phyloP scores from a whole-genome alignment of 2,888 invertebrate genomes.

The Pyrrhia umbra region DNA sequence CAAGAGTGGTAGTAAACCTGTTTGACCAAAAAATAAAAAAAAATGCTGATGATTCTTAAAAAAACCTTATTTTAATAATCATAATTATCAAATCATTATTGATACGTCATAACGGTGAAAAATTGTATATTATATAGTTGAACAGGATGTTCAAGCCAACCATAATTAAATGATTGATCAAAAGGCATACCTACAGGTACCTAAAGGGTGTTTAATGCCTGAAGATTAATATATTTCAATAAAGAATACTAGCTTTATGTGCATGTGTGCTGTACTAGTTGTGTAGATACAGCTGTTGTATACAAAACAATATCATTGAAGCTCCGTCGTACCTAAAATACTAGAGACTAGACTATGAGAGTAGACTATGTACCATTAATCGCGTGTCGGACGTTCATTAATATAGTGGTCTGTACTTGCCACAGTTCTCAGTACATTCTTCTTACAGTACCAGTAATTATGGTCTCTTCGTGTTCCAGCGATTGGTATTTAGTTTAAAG shows the following conservation, averaged over 20 bases:
- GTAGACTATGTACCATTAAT: constrained; percentile 34
- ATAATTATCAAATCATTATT: too few relatives aligned
- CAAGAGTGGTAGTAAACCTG: too few relatives aligned
- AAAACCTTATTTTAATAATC: too few relatives aligned
- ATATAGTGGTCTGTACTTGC: constrained; percentile 44
- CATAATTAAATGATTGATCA: too few relatives aligned
- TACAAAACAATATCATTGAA: constrained; percentile 10
- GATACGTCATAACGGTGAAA: too few relatives aligned
- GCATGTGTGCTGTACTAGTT: background rate
- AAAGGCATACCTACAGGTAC: too few relatives aligned
- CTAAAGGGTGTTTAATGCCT: too few relatives aligned
- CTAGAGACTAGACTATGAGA: constrained; percentile 6
- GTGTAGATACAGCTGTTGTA: background rate
- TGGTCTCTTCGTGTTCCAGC: constrained; percentile 13
- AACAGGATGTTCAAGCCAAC: too few relatives aligned
- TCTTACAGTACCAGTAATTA: constrained; percentile 36
- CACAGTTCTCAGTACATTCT: constrained; percentile 43
- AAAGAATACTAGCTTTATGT: background rate
- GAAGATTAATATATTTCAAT: too few relatives aligned
- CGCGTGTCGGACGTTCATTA: constrained; percentile 49
- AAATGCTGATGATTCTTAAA: too few relatives aligned
- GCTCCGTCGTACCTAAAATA: constrained; percentile 11
- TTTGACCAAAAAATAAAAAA: too few relatives aligned
- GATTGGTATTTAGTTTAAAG: constrained; percentile 15
- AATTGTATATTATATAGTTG: too few relatives aligned